Conservation (phyloP, 2,113 vertebrate species). For the Cheirogaleus medius region DNA sequence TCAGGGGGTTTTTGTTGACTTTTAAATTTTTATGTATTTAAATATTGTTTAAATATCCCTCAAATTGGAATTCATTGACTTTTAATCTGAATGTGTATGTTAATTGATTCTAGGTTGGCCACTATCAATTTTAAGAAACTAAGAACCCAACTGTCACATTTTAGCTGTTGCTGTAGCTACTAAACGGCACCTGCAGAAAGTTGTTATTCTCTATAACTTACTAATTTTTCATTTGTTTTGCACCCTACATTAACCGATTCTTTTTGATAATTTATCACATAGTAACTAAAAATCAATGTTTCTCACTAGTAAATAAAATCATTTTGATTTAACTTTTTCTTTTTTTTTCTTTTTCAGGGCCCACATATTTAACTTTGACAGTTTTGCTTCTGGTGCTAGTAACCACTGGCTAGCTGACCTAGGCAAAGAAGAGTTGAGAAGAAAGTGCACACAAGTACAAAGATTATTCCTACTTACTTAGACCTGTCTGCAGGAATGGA, state of each 20-base stretch:
- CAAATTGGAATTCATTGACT: neutral
- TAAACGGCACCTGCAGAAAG: neutral
- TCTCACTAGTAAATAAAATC: neutral
- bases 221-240: conserved; percentile 36
- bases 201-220: neutral
- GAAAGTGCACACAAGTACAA: neutral
- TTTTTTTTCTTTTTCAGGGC: conserved; percentile 73
- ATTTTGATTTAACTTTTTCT: conserved; percentile 39
- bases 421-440: conserved; percentile 64
- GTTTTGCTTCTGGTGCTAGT: conserved; percentile 53
- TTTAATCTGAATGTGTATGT: neutral
- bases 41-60: neutral
- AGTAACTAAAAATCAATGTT: conserved; percentile 15
- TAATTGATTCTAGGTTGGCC: neutral
- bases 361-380: conserved; percentile 41
- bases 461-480: conserved; percentile 38
- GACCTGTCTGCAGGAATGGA: neutral
- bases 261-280: neutral
- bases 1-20: neutral
- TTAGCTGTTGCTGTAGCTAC: neutral
- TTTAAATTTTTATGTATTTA: neutral
- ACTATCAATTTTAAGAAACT: neutral
- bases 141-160: neutral
- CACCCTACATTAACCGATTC: neutral
- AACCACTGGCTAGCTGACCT: conserved; percentile 32